A percentile compares a stretch with the other conserved stretches of the same genome.
These are phyloP conservation scores for Cartodere bifasciata DNA, from an alignment of 2,888 invertebrate genomes.

Conservation along the genomic window DNA sequence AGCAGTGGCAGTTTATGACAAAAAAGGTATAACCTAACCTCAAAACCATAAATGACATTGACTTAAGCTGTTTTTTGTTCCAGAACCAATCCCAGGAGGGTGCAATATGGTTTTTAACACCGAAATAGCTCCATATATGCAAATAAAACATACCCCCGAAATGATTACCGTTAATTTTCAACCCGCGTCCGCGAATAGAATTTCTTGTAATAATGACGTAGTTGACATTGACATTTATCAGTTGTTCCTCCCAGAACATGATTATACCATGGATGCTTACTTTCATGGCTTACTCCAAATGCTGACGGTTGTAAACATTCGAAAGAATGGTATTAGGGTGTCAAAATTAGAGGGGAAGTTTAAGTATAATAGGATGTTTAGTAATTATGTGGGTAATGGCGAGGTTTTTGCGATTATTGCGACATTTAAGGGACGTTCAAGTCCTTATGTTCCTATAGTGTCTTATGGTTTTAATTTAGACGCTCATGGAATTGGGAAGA, in stretches of 20 bases:
- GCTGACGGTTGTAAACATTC: constrained; percentile 44
- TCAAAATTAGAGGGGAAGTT: constrained; percentile 12
- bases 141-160: constrained; percentile 30
- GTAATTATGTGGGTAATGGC: constrained; percentile 49
- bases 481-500: no score
- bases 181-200: constrained; percentile 34
- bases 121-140: constrained; percentile 48
- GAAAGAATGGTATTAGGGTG: constrained; percentile 42
- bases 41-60: no score
- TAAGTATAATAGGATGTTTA: constrained; percentile 35
- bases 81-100: constrained; percentile 69
- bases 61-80: constrained; percentile 23
- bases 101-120: constrained; percentile 56
- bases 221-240: constrained; percentile 48
- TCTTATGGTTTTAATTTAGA: constrained; percentile 51
- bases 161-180: constrained; percentile 43
- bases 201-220: constrained; percentile 31
- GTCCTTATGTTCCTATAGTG: constrained; percentile 55
- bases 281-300: constrained; percentile 48
- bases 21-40: no score
- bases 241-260: constrained; percentile 45
- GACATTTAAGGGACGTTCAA: constrained; percentile 32
- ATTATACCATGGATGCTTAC: constrained; percentile 42
- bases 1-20: no score
- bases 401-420: constrained; percentile 47